Evolutionary conservation across 2,797 vertebrate genomes (phyloP).

Genomic region (Halcyon badia): DNA sequence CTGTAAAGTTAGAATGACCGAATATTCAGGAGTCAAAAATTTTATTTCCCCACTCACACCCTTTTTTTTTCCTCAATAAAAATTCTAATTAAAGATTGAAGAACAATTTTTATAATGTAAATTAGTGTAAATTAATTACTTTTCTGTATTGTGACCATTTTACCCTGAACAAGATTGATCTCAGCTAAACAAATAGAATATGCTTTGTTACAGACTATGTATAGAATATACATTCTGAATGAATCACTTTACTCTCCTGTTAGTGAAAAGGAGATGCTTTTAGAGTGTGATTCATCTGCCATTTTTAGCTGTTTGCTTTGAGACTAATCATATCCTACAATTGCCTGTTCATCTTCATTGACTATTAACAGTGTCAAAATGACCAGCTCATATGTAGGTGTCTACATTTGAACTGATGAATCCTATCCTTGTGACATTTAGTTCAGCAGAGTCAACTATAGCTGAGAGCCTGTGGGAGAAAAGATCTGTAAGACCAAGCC

Average conservation of each 20-base stretch:
- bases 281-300: neutral
- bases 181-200: neutral
- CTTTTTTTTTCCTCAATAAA: neutral
- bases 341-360: neutral
- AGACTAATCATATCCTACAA: neutral
- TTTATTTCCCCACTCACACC: accelerated
- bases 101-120: neutral
- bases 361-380: neutral
- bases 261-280: neutral
- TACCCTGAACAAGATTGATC: neutral
- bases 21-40: neutral
- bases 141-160: neutral
- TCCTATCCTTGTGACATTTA: neutral
- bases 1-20: neutral
- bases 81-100: neutral
- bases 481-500: neutral
- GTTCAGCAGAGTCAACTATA: neutral
- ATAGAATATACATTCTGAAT: neutral
- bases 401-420: neutral
- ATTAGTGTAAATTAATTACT: neutral
- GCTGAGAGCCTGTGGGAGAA: neutral
- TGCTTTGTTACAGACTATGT: neutral
- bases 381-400: neutral
- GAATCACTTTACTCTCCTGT: neutral
- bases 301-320: neutral